Base-by-base conservation (phyloP, 2,797 vertebrate species). In the Apogon talboti region DNA sequence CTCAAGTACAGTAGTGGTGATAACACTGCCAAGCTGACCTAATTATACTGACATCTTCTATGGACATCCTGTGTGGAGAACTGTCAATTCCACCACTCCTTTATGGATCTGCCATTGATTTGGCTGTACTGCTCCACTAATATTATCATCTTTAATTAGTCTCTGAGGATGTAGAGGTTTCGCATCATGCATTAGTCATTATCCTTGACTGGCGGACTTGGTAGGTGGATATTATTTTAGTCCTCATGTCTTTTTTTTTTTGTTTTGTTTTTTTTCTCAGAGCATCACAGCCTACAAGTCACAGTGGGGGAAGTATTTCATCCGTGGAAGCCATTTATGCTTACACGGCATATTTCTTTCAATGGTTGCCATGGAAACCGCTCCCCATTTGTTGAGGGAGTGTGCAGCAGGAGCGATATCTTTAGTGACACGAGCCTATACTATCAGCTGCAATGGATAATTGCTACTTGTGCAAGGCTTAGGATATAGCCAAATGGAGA, bases 341-440 rank as follows among this genome's bases (percentile, higher is more conserved):
- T 85, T 62, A 79, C 30, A 24, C 56, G 28, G 79, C 81, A 80
- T 49, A 74, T 87, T 85, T 79, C 24, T 12, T 74, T 76, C 28
- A 65, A 49, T 71, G 52, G 88, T 88, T 89, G 66, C 81, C 79
- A 81, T 87, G 74, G 71, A 62, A 84, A 89, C 56, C 0, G 35
- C 42, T 81, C 15, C 35, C 46, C 47, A 50, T 76, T 74, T 81
- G 61, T 73, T 43, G 45, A 64, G 47, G 48, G 30, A 64, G 41
- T 44, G 45, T 70, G 79, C 56, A 46, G 37, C 0, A 49, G 44
- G 52, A 61, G 41, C 11, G 4, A 11, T 50, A 41, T 71, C 24
- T 54, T 38, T 30, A 11, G 37, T 28, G 30, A 44, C 13, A 19
- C 1, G 33, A 43, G 14, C 44, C 47, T 12, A 3, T 19, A 38